Evolutionary conservation across 2,797 vertebrate genomes (phyloP), one percentile per base, ranked within the genome.

Genomic region (Oceanodroma leucorhoa): DNA sequence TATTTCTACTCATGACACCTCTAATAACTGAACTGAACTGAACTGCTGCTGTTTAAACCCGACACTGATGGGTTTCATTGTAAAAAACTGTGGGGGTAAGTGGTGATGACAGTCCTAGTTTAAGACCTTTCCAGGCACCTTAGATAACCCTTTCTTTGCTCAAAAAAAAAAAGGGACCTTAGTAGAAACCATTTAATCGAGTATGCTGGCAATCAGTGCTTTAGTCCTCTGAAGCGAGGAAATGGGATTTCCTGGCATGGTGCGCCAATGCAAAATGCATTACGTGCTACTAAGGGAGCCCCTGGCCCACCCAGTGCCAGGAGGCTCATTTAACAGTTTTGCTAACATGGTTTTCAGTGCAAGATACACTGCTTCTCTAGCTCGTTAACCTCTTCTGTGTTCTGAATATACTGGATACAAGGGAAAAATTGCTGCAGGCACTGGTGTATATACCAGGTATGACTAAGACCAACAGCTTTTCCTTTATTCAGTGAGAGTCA

Each of bases 191-290:
- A n/a, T 75, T 83, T 88, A 81, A 72, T 88, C 5, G 34, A 65
- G 50, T 48, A 16, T 7, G 9, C 29, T 91, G 85, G 50, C 76
- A 75, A 40, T 30, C 51, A 0, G 0, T 70, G 65, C 30, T 75
- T 71, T 2, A 1, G 58, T n/a, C 41, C 32, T 79, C 79, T 70
- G 66, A 88, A 84, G 66, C 1, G 7, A 94, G 91, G 91, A 96
- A 93, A 89, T 91, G 83, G 80, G 85, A 94, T 93, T 96, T 95
- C 93, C 93, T 96, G 94, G 75, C 0, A 1, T 50, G 66, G 8
- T 94, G 55, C 86, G 75, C 71, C 87, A 91, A 46, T 46, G 51
- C 11, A 70, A 88, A 90, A 62, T 14, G 36, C 43, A 19, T 46
- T 76, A 34, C 6, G 2, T 66, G 69, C n/a, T 78, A 71, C 14